Base-by-base conservation (phyloP, 2,113 vertebrate species). In the Calyptommatus sinebrachiatus region DNA sequence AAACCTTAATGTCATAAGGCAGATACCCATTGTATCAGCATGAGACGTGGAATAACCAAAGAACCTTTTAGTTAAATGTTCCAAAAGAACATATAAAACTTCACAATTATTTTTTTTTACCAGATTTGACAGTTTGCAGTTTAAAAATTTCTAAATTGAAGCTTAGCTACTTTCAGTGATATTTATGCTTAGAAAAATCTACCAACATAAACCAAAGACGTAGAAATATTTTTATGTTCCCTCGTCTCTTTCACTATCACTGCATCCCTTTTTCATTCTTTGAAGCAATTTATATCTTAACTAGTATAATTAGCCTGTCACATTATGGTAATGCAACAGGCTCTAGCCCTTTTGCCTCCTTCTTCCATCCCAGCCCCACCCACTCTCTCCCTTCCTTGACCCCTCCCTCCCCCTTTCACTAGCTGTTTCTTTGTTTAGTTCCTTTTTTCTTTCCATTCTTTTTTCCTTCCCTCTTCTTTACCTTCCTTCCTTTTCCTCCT, bases 131-230 rank as follows among this genome's bases (percentile, higher is more conserved):
- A 29, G 48, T 67, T 62, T 78, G 78, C 78, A 50, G 18, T 45
- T 76, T 16, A 29, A 73, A 60, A 77, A 78, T 41, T 88, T 84
- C 86, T 82, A 78, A 79, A 83, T 80, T 29, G 80, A 24, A 72
- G 62, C 69, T 83, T 50, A 14, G 50, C 79, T 41, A 14, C 1
- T 84, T 88, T 12, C 31, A 45, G 71, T 83, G 82, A 83, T 85
- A 88, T 89, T 82, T 67, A 84, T 76, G 80, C 87, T 82, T 89
- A 87, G 86, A 77, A 20, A 79, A 82, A 79, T 88, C 79, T 79
- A 84, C 60, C 67, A 85, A 69, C 80, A 87, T 77, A 85, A 87
- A 85, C 82, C 48, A 24, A 78, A 91, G 84, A 91, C 84, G 82
- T 85, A 88, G 50, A 50, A 50, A 50, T 8, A 88, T 9, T 76